Conservation (phyloP, 2,888 invertebrate species). For the Calameuta filiformis region DNA sequence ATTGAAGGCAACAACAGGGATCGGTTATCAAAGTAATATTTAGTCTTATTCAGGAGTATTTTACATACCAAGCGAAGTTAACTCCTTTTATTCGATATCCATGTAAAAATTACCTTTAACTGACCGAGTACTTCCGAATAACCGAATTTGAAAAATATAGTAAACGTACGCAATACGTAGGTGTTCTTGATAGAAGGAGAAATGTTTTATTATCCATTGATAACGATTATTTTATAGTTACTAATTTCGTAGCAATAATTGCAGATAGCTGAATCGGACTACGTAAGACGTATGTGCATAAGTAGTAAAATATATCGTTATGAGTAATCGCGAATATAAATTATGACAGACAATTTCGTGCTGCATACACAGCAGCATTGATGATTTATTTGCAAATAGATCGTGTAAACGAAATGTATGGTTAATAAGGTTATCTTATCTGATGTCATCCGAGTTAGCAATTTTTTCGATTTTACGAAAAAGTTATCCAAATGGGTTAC, state of each 20-base stretch:
- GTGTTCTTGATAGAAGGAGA: background rate
- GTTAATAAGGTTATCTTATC: background rate
- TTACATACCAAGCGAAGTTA: background rate
- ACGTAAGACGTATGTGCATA: background rate
- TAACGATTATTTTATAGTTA: background rate
- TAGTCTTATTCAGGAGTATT: background rate
- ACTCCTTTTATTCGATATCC: background rate
- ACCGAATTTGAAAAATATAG: background rate
- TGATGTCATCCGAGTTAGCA: background rate
- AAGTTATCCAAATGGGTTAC: no score
- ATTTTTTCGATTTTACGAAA: no score
- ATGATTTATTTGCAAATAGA: background rate
- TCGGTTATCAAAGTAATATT: background rate
- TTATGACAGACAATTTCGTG: background rate
- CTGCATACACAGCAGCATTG: no score
- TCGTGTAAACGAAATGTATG: background rate
- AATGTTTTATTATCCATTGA: background rate
- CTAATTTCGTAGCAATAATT: background rate
- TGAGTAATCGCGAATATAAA: background rate
- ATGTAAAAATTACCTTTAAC: background rate
- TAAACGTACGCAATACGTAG: background rate
- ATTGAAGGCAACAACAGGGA: background rate
- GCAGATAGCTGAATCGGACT: background rate
- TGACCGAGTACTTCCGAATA: background rate
- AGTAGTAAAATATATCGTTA: background rate